Evolutionary conservation across 2,888 invertebrate species (phyloP).

Genomic region (Metallyticus violacea): DNA sequence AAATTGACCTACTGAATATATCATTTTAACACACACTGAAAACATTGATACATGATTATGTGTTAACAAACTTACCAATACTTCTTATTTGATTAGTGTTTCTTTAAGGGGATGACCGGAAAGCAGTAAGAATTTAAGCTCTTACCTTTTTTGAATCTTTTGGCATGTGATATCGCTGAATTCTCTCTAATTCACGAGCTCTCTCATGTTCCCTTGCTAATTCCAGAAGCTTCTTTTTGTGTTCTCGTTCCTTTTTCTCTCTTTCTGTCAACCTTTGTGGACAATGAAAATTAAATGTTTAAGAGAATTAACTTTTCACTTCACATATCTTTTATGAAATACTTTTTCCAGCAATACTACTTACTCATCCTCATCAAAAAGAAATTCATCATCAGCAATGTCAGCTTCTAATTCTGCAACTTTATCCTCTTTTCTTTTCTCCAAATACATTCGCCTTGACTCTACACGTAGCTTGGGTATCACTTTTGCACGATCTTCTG

Average conservation of each 20-base stretch:
- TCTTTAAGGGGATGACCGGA: too few relatives aligned
- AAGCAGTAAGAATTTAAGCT: too few relatives aligned
- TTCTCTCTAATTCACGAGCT: constrained; percentile 88
- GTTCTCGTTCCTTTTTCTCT: constrained; percentile 80
- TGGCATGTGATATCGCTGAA: constrained; percentile 94
- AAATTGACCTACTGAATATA: too few relatives aligned
- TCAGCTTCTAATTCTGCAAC: constrained; percentile 92
- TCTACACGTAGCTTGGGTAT: constrained; percentile 85
- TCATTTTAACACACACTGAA: too few relatives aligned
- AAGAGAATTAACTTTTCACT: neutral
- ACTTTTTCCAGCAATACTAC: constrained; percentile 40
- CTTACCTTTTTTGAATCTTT: constrained; percentile 55
- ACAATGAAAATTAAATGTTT: neutral
- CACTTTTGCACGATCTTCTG: constrained; percentile 79
- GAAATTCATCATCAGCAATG: constrained; percentile 92
- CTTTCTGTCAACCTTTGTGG: constrained; percentile 73
- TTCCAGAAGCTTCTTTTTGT: constrained; percentile 85
- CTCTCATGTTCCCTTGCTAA: constrained; percentile 94
- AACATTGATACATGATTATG: too few relatives aligned
- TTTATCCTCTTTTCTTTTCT: constrained; percentile 95
- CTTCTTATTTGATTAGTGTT: too few relatives aligned
- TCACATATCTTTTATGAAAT: neutral
- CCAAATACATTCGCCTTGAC: constrained; percentile 90
- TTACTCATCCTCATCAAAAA: constrained; percentile 86
- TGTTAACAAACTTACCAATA: too few relatives aligned